Conservation (phyloP, 2,113 vertebrate genomes). For the Cervus canadensis region DNA sequence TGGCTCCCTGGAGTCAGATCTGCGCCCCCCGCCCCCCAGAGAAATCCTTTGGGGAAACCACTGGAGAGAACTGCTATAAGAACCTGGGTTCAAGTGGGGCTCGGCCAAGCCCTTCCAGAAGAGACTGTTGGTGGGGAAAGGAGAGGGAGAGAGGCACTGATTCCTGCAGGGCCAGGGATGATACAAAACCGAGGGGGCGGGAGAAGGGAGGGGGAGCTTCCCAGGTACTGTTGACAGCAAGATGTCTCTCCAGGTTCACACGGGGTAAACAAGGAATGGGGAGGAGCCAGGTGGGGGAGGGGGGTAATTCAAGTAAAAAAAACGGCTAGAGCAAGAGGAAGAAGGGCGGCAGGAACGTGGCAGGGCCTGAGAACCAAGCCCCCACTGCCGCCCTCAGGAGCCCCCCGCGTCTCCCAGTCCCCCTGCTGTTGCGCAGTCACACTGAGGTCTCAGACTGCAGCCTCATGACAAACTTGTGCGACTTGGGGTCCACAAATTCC, state of each 20-base stretch:
- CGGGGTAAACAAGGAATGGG: background rate
- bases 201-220: background rate
- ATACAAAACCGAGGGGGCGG: background rate
- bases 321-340: background rate
- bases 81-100: background rate
- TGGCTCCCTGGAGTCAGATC: background rate
- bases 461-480: conserved; percentile 97
- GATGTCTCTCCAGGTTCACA: background rate
- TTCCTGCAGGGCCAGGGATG: conserved; percentile 36
- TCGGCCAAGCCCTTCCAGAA: background rate
- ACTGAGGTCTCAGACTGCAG: conserved; percentile 96
- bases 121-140: background rate
- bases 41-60: background rate
- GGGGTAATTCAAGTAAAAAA: conserved; percentile 49
- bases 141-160: conserved; percentile 27
- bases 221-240: conserved; percentile 2
- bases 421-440: conserved; percentile 69
- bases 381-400: background rate
- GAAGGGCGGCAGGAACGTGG: background rate
- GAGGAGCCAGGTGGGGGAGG: background rate
- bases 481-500: conserved; percentile 97
- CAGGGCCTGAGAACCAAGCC: background rate
- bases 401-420: background rate
- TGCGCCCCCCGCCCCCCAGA: background rate
- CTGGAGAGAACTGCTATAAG: conserved; percentile 26